phyloP scores from a whole-genome alignment of 2,113 vertebrate species.

The Malurus melanocephalus region DNA sequence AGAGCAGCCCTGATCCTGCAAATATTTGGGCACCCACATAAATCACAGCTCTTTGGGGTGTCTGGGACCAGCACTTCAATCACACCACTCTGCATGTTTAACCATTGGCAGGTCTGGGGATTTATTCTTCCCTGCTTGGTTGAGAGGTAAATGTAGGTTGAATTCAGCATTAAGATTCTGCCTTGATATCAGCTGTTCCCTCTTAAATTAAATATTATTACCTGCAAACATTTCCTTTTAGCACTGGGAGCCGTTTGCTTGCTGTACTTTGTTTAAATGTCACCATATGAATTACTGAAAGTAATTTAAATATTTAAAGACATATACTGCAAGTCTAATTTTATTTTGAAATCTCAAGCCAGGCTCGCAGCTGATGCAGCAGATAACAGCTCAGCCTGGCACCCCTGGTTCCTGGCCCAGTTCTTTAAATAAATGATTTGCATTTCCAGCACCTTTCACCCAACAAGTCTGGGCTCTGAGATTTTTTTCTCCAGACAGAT shows the following conservation, averaged over 20 bases:
- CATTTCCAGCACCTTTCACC: conserved; percentile 29
- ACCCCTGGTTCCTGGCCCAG: conserved; percentile 2
- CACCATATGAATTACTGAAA: conserved; percentile 57
- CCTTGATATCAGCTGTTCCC: conserved; percentile 28
- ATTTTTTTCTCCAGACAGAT: neutral
- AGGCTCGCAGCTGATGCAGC: conserved; percentile 15
- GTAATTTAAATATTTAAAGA: conserved; percentile 64
- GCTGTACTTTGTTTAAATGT: conserved; percentile 56
- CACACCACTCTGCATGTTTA: neutral
- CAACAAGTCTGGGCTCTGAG: neutral
- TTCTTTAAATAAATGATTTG: conserved; percentile 3
- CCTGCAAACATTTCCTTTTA: conserved; percentile 55
- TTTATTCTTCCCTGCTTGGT: neutral
- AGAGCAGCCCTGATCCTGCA: neutral
- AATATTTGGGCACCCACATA: rapidly evolving
- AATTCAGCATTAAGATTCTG: conserved; percentile 24
- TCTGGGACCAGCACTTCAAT: neutral
- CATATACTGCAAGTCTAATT: conserved; percentile 33
- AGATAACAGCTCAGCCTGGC: conserved; percentile 15
- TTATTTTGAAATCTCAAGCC: conserved; percentile 27
- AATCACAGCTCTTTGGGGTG: neutral
- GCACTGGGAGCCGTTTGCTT: conserved; percentile 37
- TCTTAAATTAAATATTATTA: conserved; percentile 52
- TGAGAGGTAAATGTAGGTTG: conserved; percentile 14
- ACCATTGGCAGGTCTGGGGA: neutral